Conservation (phyloP, 1,140 invertebrate genomes). For the Capitella teleta region DNA sequence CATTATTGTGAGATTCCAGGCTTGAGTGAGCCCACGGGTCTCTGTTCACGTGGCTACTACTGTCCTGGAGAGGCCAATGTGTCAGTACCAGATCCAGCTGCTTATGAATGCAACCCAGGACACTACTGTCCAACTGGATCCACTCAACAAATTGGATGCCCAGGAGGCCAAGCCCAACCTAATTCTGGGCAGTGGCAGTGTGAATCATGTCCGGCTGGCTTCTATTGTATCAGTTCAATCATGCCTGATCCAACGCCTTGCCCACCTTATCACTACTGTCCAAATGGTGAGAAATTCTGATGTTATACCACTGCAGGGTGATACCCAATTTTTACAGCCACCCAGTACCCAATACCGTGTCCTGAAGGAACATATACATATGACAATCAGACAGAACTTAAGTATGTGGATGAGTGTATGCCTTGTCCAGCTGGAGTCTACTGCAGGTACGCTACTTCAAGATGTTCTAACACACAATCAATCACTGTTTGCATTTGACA, state of each 20-base stretch:
- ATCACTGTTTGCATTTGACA: too few relatives aligned
- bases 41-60: slow-evolving; percentile 30
- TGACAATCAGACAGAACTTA: slow-evolving; percentile 26
- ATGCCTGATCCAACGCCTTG: slow-evolving; percentile 21
- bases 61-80: slow-evolving; percentile 26
- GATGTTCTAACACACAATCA: too few relatives aligned
- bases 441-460: slow-evolving; percentile 31
- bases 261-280: slow-evolving; percentile 29
- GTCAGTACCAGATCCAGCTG: slow-evolving; percentile 17
- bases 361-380: slow-evolving; percentile 32
- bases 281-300: slow-evolving; percentile 16
- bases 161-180: slow-evolving; percentile 23
- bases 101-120: slow-evolving; percentile 27
- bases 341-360: slow-evolving; percentile 21
- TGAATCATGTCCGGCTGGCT: slow-evolving; percentile 28
- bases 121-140: slow-evolving; percentile 35
- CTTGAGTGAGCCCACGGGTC: slow-evolving; percentile 22
- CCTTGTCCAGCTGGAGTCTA: slow-evolving; percentile 28
- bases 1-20: slow-evolving; percentile 29
- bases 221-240: slow-evolving; percentile 24
- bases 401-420: slow-evolving; percentile 23
- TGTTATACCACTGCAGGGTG: neutral
- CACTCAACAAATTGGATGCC: slow-evolving; percentile 31
- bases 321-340: slow-evolving; percentile 15
- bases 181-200: slow-evolving; percentile 22